Base-by-base conservation (phyloP, 92 coral and sea anemone genomes). In the Blastomussa wellsi region DNA sequence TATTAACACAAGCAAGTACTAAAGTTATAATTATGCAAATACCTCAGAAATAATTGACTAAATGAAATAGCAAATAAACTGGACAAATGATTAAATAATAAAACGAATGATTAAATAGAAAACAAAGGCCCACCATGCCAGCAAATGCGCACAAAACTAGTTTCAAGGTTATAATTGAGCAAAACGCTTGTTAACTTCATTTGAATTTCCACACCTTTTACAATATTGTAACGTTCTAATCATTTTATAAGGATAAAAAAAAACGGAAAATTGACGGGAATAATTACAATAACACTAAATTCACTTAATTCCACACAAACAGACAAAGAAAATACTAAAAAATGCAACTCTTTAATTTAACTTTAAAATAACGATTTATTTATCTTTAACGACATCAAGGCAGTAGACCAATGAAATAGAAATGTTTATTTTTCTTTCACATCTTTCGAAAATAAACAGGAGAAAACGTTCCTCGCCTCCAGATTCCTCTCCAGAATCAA, bases 401-500 rank as follows among this genome's bases (percentile, higher is more conserved):
- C 12, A 12, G 42, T 69, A 69, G 15, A 69, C 22, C 44, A 16
- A 69, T 32, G 17, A 69, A 14, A 32, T 35, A 16, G 11, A 69
- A 69, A 14, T 5, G 0, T 0, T 1, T 22, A 29, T 28, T 7
- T 69, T 32, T 59, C n/a, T 14, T 19, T 15, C 15, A 28, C 0
- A 35, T n/a, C n/a, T 71, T 32, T 16, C 24, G 52, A 36, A 82
- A 82, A 38, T 53, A 26, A 71, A 71, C 70, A 82, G 86, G 86
- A 70, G 36, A 71, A 52, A 76, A 16, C 68, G 36, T 51, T 82
- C 86, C 7, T 82, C 86, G 0, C 32, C 78, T 2, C 68, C 86
- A 16, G 69, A 52, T 16, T 82, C 86, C 3, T 60, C 86, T 15
- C 77, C 78, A 7, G 78, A 70, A 68, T 48, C 86, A 9, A 82